Evolutionary conservation across 2,797 vertebrate species (phyloP).

Genomic region (Cyclopterus lumpus): DNA sequence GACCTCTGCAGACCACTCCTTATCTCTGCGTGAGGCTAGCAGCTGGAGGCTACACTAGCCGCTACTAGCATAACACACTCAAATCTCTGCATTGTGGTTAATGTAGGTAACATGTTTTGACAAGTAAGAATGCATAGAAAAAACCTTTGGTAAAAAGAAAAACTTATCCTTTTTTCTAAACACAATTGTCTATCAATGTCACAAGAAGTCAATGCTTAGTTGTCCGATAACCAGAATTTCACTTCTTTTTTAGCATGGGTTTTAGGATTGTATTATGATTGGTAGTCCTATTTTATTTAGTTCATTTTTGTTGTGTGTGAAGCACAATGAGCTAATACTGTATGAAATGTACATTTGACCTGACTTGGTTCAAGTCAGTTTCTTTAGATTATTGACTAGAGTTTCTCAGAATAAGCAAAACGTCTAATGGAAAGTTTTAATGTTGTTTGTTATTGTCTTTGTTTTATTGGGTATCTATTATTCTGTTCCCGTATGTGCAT

Average conservation of each 20-base stretch:
- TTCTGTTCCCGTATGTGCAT: neutral
- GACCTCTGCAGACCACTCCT: neutral
- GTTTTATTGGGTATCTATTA: neutral
- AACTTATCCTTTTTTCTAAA: neutral
- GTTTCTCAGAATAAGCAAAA: conserved; percentile 1
- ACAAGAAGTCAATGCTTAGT: neutral
- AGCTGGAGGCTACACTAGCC: neutral
- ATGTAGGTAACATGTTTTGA: neutral
- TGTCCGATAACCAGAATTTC: neutral
- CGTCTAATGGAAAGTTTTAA: neutral
- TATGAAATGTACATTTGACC: neutral
- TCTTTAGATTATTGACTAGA: neutral
- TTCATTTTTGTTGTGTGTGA: neutral
- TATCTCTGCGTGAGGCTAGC: neutral
- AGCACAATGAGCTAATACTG: neutral
- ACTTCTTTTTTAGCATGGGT: neutral
- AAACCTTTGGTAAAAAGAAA: neutral
- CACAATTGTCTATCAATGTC: neutral
- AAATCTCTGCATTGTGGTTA: neutral
- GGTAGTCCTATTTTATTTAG: neutral
- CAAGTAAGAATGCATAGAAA: too few relatives aligned
- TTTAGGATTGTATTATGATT: too few relatives aligned
- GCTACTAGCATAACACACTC: too few relatives aligned
- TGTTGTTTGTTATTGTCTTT: neutral
- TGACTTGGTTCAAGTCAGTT: neutral